Evolutionary conservation across 2,797 vertebrate species (phyloP), one percentile per base, ranked within the genome.

Genomic region (Hapalemur alaotrensis): DNA sequence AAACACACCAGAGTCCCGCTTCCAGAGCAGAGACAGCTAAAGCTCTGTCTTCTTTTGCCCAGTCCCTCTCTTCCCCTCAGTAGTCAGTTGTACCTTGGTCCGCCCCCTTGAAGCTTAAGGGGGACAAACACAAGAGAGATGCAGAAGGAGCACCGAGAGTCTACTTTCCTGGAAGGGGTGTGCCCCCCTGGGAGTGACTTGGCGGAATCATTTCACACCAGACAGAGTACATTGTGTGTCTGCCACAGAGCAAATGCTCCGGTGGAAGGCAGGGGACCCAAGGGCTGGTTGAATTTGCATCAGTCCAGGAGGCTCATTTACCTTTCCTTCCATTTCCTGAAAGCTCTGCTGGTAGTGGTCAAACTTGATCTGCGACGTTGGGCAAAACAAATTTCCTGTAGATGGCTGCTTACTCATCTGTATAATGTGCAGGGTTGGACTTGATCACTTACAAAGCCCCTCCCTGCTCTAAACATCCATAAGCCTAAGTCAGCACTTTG

Each of bases 171-270:
- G 69, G 76, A 46, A 92, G 67, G 38, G 9, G 1, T 1, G 28
- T 3, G 18, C 46, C 30, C n/a, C n/a, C 48, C 79, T 25, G 59
- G 41, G 79, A 67, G 43, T 43, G 82, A 65, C 30, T 41, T 72
- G 14, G 86, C 35, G 86, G 43, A 23, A 67, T 75, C 22, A 4
- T 22, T 22, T 70, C 35, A 30, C 4, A 20, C 43, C 35, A 30
- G 48, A 25, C 41, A 30, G 41, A 35, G 1, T 2, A 2, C 25
- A 15, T 0, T 0, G 1, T 32, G 10, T 13, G 17, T 80, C 61
- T 22, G 25, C 43, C 38, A 48, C 14, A 14, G 83, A 54, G 52
- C 54, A 76, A 41, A 35, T 5, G 4, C 54, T 43, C 41, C 35
- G 30, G 38, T 1, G 9, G 57, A 52, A 76, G 23, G 22, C n/a